Evolutionary conservation across 2,888 invertebrate genomes (phyloP).

Genomic region (Lithophane leautieri): DNA sequence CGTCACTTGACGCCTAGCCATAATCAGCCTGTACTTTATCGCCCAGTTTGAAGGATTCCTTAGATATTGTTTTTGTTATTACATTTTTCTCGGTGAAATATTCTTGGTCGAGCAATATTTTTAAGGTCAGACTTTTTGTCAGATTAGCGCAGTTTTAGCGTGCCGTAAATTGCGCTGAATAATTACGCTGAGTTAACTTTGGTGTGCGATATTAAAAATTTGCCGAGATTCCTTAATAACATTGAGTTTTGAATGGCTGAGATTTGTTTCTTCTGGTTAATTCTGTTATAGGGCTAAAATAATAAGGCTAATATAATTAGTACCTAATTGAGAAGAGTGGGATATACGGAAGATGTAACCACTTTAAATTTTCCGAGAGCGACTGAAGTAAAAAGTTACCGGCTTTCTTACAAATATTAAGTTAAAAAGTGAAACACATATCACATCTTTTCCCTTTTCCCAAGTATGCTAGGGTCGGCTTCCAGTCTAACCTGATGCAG

Average conservation of each 20-base stretch:
- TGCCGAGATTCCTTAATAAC: slow-evolving; percentile 46
- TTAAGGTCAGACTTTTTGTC: slow-evolving; percentile 63
- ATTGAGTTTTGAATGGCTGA: slow-evolving; percentile 53
- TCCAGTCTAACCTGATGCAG: too few relatives aligned
- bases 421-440: neutral
- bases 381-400: neutral
- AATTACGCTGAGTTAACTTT: slow-evolving; percentile 63
- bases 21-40: slow-evolving; percentile 78
- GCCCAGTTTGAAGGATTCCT: slow-evolving; percentile 72
- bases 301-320: slow-evolving; percentile 29
- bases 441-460: too few relatives aligned
- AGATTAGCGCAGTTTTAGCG: slow-evolving; percentile 63
- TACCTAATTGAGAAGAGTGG: slow-evolving; percentile 9
- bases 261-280: slow-evolving; percentile 44
- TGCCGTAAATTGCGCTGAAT: slow-evolving; percentile 62
- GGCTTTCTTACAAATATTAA: neutral
- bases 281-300: slow-evolving; percentile 44
- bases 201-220: slow-evolving; percentile 66
- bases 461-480: too few relatives aligned
- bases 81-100: slow-evolving; percentile 64
- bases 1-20: slow-evolving; percentile 77
- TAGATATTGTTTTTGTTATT: slow-evolving; percentile 73
- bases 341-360: neutral
- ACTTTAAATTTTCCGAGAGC: neutral
- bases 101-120: slow-evolving; percentile 52